These are phyloP conservation scores for Ctenodactylus gundi DNA, from an alignment of 2,113 vertebrate genomes.

Conservation along the genomic window DNA sequence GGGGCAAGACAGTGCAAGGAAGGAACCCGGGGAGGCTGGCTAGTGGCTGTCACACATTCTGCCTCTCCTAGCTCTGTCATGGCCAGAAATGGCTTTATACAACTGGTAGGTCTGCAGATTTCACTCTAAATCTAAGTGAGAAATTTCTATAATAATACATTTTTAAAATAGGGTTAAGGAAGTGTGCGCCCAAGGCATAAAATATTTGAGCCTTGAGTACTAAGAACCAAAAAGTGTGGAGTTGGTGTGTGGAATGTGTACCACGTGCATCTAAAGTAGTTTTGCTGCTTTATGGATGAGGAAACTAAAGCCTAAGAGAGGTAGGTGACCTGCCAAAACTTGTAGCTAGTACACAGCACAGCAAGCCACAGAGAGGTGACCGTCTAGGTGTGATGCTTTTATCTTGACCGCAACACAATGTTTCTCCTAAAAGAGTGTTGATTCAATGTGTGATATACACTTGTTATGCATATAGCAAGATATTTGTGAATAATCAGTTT, in stretches of 20 bases:
- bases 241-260: not conserved
- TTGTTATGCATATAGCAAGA: not conserved
- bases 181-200: not conserved
- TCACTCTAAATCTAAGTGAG: constrained; percentile 2
- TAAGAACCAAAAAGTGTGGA: not conserved
- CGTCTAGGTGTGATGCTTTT: not conserved
- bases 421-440: not conserved
- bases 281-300: not conserved
- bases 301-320: not conserved
- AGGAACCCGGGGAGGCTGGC: not conserved
- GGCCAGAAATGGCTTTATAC: not conserved
- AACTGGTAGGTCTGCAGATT: not conserved
- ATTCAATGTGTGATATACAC: not conserved
- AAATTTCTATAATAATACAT: constrained; percentile 27
- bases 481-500: constrained; percentile 5
- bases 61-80: not conserved
- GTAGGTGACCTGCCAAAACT: not conserved
- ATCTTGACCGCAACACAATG: not conserved
- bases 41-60: not conserved
- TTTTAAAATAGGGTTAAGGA: not conserved
- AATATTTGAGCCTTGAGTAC: not conserved
- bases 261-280: not conserved
- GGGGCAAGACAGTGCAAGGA: not conserved
- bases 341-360: not conserved
- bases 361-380: not conserved